Evolutionary conservation across 2,888 invertebrate species (phyloP), one percentile per base, ranked within the genome.

Genomic region (Metallyticus violacea): DNA sequence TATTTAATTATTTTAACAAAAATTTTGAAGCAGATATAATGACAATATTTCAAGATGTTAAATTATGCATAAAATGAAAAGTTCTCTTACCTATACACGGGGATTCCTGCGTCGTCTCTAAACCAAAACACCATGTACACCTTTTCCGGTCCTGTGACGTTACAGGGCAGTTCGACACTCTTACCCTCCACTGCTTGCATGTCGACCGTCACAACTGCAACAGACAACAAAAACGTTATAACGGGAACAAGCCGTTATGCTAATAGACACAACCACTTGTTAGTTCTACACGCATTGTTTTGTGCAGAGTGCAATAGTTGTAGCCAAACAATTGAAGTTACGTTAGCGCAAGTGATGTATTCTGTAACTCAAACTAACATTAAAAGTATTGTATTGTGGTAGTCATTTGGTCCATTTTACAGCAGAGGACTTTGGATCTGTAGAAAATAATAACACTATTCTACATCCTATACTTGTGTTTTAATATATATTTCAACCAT

Each of bases 91-190:
- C 97, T 97, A 94, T 97, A 97, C 85, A 97, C 93, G 26, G 97
- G 97, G 90, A 96, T 96, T 85, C 97, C 97, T 85, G 96, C 96
- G 90, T 97, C 97, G 90, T 97, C 96, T 90, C 96, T 95, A 93
- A 97, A 97, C 97, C 97, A 97, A 92, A 97, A 95, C 88, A 97
- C 97, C 96, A 97, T 97, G 93, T 97, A 96, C 89, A 97, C 96
- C 91, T 96, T 96, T 92, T 97, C 97, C 77, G 96, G 95, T 81
- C 97, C 96, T 88, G 95, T 95, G 88, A 97, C 96, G 92, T 97
- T 96, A 92, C 97, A 98, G 76, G 97, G 97, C 91, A 97, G 94
- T 92, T 96, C 96, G 88, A 97, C 97, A 91, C 95, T 95, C 93
- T 96, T 96, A 85, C 97, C 97, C 92, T 97, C 97, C 89, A 97